phyloP scores from a whole-genome alignment of 2,797 vertebrate genomes.

The Rhynchonycteris naso region DNA sequence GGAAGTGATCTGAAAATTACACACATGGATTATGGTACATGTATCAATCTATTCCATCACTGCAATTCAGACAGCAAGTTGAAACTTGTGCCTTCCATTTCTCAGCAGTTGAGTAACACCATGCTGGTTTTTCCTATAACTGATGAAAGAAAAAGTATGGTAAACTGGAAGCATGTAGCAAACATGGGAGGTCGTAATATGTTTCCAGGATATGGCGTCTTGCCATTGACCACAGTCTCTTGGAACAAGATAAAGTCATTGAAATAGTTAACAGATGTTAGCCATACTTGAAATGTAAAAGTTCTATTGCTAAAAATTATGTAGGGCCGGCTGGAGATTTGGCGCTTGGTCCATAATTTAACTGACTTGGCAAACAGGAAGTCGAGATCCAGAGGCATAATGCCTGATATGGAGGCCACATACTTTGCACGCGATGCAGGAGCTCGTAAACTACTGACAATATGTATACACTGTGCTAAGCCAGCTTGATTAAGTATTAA shows the following conservation, averaged over 20 bases:
- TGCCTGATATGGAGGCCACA: slow-evolving; percentile 77
- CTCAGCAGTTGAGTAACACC: slow-evolving; percentile 60
- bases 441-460: slow-evolving; percentile 79
- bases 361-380: slow-evolving; percentile 82
- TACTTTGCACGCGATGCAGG: slow-evolving; percentile 70
- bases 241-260: slow-evolving; percentile 85
- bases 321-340: slow-evolving; percentile 80
- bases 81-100: slow-evolving; percentile 55
- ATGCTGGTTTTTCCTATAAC: slow-evolving; percentile 58
- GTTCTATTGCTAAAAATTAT: slow-evolving; percentile 78
- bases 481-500: slow-evolving; percentile 77
- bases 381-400: slow-evolving; percentile 74
- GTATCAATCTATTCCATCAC: background rate
- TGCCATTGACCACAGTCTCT: slow-evolving; percentile 83
- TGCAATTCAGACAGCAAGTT: background rate
- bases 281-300: slow-evolving; percentile 77
- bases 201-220: slow-evolving; percentile 78
- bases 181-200: slow-evolving; percentile 78
- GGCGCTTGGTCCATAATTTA: slow-evolving; percentile 74
- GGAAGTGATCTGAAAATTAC: slow-evolving; percentile 50
- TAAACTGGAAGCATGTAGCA: slow-evolving; percentile 78
- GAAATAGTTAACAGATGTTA: slow-evolving; percentile 86
- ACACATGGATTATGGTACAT: background rate
- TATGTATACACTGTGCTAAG: slow-evolving; percentile 71
- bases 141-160: slow-evolving; percentile 71